Evolutionary conservation across 2,113 vertebrate genomes (phyloP).

Genomic region (Cacatua alba): DNA sequence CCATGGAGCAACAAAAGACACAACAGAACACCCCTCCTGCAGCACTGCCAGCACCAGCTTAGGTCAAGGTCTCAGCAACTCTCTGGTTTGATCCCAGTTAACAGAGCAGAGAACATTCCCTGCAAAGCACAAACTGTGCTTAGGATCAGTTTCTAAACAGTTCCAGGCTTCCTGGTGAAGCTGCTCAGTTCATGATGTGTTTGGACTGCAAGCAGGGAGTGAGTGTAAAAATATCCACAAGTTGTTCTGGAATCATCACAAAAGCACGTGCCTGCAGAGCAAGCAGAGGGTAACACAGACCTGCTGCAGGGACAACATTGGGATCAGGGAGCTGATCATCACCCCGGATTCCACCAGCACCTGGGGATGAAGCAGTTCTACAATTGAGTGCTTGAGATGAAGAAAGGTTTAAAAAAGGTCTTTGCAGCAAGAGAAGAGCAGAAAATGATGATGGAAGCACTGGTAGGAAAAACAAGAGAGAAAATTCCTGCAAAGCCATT

Average conservation of each 20-base stretch:
- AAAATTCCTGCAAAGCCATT: neutral
- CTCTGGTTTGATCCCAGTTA: neutral
- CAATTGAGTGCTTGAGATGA: fast-evolving
- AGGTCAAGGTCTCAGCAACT: neutral
- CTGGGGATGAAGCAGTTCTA: neutral
- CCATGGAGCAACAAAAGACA: neutral
- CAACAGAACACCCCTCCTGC: neutral
- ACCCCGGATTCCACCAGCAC: neutral
- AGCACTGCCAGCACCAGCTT: neutral
- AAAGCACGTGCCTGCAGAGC: neutral
- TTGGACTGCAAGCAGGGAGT: neutral
- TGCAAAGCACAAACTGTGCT: neutral
- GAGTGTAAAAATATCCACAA: neutral
- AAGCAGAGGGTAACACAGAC: neutral
- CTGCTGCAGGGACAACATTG: fast-evolving
- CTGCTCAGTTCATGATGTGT: neutral
- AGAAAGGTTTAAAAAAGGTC: neutral
- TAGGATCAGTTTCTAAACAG: neutral
- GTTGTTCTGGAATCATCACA: neutral
- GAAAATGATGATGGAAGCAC: neutral
- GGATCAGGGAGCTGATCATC: neutral
- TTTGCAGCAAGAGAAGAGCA: neutral
- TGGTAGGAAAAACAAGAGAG: neutral
- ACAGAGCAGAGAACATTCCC: fast-evolving
- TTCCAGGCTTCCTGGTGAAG: neutral